Percentiles rank a stretch among this genome's conserved stretches.
Evolutionary conservation across 2,113 vertebrate genomes (phyloP).

Genomic region (Potamarius usumacintae): DNA sequence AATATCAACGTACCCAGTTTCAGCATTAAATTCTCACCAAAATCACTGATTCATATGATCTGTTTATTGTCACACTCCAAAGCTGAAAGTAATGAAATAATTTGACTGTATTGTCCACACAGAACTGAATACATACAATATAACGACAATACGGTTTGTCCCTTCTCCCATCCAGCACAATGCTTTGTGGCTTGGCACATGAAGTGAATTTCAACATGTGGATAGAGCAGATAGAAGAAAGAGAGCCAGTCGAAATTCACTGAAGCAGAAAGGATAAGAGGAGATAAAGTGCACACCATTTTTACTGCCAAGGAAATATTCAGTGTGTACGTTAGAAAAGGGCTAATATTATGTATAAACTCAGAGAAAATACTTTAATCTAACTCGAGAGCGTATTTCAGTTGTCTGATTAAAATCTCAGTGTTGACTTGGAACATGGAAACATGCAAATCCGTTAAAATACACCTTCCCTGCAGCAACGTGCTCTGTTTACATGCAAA

Average conservation of each 20-base stretch:
- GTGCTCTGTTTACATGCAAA: conserved; percentile 29
- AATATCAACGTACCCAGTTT: not conserved
- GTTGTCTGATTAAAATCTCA: conserved; percentile 14
- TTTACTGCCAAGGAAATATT: not conserved
- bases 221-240: conserved; percentile 22
- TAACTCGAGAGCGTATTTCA: conserved; percentile 15
- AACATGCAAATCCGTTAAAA: conserved; percentile 20
- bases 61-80: not conserved
- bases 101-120: not conserved
- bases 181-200: not conserved
- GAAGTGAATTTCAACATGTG: conserved; percentile 18
- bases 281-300: not conserved
- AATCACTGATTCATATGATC: not conserved
- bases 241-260: not conserved
- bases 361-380: not conserved
- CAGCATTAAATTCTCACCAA: not conserved
- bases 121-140: not conserved
- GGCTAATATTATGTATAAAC: not conserved
- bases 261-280: conserved; percentile 7
- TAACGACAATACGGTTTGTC: not conserved
- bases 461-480: not conserved
- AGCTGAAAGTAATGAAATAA: not conserved
- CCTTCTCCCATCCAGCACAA: not conserved
- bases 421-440: conserved; percentile 6
- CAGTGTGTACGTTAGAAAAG: not conserved